Conservation (phyloP, 2,113 vertebrate genomes). For the Sylvietta virens region DNA sequence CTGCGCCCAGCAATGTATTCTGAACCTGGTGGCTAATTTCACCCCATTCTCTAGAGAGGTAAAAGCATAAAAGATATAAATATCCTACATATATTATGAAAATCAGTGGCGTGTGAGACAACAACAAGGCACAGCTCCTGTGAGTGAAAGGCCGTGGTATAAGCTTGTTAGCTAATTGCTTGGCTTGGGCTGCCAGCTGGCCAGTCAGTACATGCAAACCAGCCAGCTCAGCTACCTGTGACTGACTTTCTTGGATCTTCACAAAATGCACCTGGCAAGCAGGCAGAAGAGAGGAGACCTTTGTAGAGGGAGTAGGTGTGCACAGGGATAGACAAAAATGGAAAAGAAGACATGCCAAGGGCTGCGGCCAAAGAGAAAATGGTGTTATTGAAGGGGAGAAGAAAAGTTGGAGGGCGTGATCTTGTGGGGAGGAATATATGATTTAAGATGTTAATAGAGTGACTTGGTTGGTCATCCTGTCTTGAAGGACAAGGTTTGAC, state of each 20-base stretch:
- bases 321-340: not conserved
- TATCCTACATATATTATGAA: slow-evolving; percentile 12
- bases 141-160: not conserved
- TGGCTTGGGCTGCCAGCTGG: slow-evolving; percentile 7
- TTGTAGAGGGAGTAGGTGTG: not conserved
- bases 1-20: not conserved
- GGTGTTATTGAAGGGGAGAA: not conserved
- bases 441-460: not conserved
- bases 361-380: not conserved
- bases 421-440: not conserved
- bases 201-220: not conserved
- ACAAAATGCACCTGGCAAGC: not conserved
- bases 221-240: slow-evolving; percentile 22
- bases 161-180: slow-evolving; percentile 51
- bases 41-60: not conserved
- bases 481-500: not conserved
- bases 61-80: slow-evolving; percentile 28
- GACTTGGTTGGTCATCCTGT: not conserved
- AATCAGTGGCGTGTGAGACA: not conserved
- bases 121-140: not conserved
- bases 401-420: not conserved
- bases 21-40: slow-evolving; percentile 32
- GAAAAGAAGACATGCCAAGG: not conserved
- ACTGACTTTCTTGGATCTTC: not conserved
- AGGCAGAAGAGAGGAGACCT: not conserved